A percentile compares a stretch with the other conserved stretches of the same genome.
Conservation (phyloP, 2,113 vertebrate genomes). For the Pycnonotus jocosus region DNA sequence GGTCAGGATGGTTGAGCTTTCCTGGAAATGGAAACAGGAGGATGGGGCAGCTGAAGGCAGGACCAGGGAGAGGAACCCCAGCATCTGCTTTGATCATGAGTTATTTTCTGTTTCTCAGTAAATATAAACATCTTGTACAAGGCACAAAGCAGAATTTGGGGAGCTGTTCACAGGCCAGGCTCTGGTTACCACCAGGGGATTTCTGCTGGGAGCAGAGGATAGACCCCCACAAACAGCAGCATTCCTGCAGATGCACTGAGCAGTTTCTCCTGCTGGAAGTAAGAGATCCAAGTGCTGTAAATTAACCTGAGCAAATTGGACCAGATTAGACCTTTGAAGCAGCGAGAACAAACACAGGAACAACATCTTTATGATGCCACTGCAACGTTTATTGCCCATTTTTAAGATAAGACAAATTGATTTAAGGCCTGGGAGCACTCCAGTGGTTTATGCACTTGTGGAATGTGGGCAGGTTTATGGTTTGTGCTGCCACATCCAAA, state of each 20-base stretch:
- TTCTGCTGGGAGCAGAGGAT: background rate
- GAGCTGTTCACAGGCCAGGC: background rate
- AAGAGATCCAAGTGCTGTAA: background rate
- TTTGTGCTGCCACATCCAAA: background rate
- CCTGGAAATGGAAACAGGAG: rapidly evolving
- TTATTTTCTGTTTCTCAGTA: background rate
- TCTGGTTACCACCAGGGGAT: background rate
- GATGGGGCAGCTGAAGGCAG: background rate
- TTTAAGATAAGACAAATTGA: background rate
- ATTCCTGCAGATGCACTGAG: background rate
- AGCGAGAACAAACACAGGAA: background rate
- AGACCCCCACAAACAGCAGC: background rate
- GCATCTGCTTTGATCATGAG: rapidly evolving
- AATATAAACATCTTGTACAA: background rate
- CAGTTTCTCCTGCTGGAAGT: background rate
- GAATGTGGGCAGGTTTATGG: background rate
- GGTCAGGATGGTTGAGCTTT: background rate
- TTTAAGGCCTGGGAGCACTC: background rate
- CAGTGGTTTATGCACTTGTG: background rate
- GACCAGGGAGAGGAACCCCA: background rate
- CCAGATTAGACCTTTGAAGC: background rate
- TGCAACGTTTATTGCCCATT: background rate
- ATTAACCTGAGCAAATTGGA: background rate
- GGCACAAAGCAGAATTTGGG: background rate
- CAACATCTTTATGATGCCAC: background rate